Percentiles rank a stretch among this genome's conserved stretches.
Evolutionary conservation across 2,113 vertebrate species (phyloP).

Genomic region (Synchiropus splendidus): DNA sequence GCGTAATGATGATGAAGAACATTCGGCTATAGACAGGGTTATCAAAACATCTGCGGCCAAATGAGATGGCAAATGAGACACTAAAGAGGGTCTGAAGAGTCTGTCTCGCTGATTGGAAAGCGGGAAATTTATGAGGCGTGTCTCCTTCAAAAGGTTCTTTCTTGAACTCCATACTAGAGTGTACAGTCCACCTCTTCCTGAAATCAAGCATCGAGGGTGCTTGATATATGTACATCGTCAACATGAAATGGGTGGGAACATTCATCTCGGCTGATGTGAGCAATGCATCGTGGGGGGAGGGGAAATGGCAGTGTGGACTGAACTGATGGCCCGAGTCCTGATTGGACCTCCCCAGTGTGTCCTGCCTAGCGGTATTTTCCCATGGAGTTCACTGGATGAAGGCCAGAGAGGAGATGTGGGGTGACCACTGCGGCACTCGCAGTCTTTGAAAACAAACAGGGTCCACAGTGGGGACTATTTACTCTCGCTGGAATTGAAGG

Average conservation of each 20-base stretch:
- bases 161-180: no score
- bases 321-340: slow-evolving; percentile 26
- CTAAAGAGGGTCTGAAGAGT: not conserved
- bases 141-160: no score
- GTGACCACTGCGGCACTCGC: slow-evolving; percentile 64
- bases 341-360: slow-evolving; percentile 55
- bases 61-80: not conserved
- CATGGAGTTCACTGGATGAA: slow-evolving; percentile 78
- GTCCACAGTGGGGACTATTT: slow-evolving; percentile 53
- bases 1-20: not conserved
- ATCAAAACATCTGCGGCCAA: slow-evolving; percentile 1
- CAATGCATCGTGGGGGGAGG: slow-evolving; percentile 11
- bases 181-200: no score
- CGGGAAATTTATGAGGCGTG: not conserved
- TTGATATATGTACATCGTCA: not conserved
- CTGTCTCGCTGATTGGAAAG: not conserved
- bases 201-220: no score
- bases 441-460: slow-evolving; percentile 65
- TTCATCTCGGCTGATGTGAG: slow-evolving; percentile 16
- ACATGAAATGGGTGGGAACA: slow-evolving; percentile 22
- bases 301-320: slow-evolving; percentile 14
- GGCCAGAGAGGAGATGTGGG: slow-evolving; percentile 63
- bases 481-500: slow-evolving; percentile 46
- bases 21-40: not conserved
- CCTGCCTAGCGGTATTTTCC: slow-evolving; percentile 78